Evolutionary conservation across 53 echinoderm and acorn worm genomes (phyloP).

Genomic region (Holothuria scabra): DNA sequence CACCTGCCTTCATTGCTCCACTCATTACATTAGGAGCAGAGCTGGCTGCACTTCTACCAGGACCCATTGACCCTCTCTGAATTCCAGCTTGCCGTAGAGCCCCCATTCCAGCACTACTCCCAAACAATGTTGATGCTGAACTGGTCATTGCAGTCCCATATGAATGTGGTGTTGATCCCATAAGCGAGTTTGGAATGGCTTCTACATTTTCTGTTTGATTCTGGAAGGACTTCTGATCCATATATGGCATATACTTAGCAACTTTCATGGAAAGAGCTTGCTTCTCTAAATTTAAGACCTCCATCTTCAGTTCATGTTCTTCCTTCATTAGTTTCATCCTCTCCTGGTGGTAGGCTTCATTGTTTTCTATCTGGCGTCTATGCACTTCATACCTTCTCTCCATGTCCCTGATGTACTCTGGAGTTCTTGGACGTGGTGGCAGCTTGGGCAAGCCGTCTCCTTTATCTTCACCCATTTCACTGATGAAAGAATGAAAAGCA

Average conservation of each 20-base stretch:
- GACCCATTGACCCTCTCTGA: too few species aligned
- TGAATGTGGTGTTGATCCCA: too few species aligned
- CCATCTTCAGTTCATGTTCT: slow-evolving; percentile 35
- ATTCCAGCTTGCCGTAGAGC: too few species aligned
- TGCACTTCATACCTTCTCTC: slow-evolving; percentile 8
- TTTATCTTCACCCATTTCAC: background rate
- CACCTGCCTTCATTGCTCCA: too few species aligned
- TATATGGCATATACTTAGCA: background rate
- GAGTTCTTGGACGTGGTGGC: slow-evolving; percentile 22
- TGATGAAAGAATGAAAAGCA: slow-evolving; percentile 51
- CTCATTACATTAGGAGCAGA: too few species aligned
- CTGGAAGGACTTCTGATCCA: too few species aligned
- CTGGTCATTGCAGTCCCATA: too few species aligned
- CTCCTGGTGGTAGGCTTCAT: slow-evolving; percentile 10
- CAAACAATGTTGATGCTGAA: too few species aligned
- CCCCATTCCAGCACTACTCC: too few species aligned
- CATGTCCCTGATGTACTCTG: slow-evolving; percentile 26
- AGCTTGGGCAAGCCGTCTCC: background rate
- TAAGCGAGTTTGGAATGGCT: too few species aligned
- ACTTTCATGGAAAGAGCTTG: slow-evolving; percentile 9
- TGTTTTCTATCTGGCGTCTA: slow-evolving; percentile 17
- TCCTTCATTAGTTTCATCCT: slow-evolving; percentile 32
- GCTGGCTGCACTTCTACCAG: too few species aligned
- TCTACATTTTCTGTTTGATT: too few species aligned
- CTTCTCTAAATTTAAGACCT: slow-evolving; percentile 28